phyloP scores from a whole-genome alignment of 2,888 invertebrate genomes.

The Gymnoscelis rufifasciata region DNA sequence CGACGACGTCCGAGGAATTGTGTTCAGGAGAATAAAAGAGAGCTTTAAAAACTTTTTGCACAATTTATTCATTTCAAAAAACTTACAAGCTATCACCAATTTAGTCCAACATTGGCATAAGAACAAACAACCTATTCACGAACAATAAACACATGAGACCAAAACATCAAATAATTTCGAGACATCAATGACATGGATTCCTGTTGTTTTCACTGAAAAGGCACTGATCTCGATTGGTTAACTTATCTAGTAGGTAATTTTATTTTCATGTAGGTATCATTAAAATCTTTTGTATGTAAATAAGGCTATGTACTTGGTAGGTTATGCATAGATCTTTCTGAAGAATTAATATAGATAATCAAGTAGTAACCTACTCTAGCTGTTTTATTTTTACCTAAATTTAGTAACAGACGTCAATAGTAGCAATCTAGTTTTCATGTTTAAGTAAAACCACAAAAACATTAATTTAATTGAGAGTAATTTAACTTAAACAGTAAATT shows the following conservation, averaged over 20 bases:
- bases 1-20: too few relatives aligned
- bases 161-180: neutral
- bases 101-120: conserved; percentile 49
- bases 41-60: conserved; percentile 46
- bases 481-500: conserved; percentile 7
- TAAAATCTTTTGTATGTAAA: too few relatives aligned
- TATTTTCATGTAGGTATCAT: neutral
- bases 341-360: too few relatives aligned
- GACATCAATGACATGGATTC: neutral
- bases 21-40: conserved; percentile 34
- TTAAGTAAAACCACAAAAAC: too few relatives aligned
- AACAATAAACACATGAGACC: conserved; percentile 4
- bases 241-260: neutral
- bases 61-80: conserved; percentile 66
- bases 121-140: conserved; percentile 45
- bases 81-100: conserved; percentile 51
- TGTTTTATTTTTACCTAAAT: too few relatives aligned
- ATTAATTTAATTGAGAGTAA: neutral
- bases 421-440: too few relatives aligned
- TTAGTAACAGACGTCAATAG: too few relatives aligned
- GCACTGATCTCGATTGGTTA: neutral
- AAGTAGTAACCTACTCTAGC: too few relatives aligned
- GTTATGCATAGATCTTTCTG: too few relatives aligned
- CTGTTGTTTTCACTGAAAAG: neutral
- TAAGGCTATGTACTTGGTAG: too few relatives aligned